phyloP scores from a whole-genome alignment of 2,797 vertebrate species.

The Eutrigla gurnardus region DNA sequence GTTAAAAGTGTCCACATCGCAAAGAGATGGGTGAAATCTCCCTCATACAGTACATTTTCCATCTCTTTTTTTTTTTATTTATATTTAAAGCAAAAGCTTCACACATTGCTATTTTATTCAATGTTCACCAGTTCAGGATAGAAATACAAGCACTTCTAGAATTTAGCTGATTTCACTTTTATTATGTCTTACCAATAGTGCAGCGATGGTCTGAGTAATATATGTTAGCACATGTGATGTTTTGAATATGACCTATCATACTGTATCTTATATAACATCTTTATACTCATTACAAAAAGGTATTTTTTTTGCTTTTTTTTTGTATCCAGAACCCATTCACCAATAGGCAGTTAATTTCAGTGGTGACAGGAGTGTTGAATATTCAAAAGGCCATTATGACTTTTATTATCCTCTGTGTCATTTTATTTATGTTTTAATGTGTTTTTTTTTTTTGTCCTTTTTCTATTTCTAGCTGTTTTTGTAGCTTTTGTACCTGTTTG shows the following conservation, averaged over 20 bases:
- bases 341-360: conserved; percentile 78
- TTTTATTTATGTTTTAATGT: conserved; percentile 79
- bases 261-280: conserved; percentile 92
- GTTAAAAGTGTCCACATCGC: conserved; percentile 63
- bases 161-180: conserved; percentile 82
- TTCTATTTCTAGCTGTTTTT: conserved; percentile 66
- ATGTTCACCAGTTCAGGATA: conserved; percentile 84
- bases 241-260: conserved; percentile 90
- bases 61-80: conserved; percentile 83
- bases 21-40: conserved; percentile 71
- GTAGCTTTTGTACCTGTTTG: conserved; percentile 64
- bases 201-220: conserved; percentile 93
- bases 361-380: conserved; percentile 57
- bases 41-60: conserved; percentile 67
- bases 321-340: conserved; percentile 84
- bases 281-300: conserved; percentile 78
- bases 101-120: conserved; percentile 83
- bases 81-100: conserved; percentile 87
- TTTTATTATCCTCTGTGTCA: conserved; percentile 68
- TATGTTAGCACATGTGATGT: conserved; percentile 93
- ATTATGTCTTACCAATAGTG: conserved; percentile 86
- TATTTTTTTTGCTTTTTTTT: conserved; percentile 75
- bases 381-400: conserved; percentile 73
- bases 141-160: conserved; percentile 88
- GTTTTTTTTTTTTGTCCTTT: conserved; percentile 46